Conservation (phyloP, 2,888 invertebrate genomes). For the Tenthredo distinguenda region DNA sequence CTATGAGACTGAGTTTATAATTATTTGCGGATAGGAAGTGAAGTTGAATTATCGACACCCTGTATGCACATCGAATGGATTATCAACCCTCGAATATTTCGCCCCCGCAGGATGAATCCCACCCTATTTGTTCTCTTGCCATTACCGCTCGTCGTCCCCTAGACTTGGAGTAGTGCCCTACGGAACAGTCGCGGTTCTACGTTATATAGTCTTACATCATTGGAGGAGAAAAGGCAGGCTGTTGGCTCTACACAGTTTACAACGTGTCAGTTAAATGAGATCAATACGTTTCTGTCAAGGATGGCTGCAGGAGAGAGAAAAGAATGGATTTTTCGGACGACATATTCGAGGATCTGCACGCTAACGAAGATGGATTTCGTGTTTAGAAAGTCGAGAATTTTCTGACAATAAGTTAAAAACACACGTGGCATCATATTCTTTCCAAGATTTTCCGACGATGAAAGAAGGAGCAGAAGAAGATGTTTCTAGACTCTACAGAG, state of each 20-base stretch:
- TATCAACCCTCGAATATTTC: not conserved
- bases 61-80: not conserved
- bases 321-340: not conserved
- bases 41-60: not conserved
- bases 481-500: not conserved
- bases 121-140: not conserved
- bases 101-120: not conserved
- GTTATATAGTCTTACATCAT: not conserved
- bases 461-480: not conserved
- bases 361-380: not conserved
- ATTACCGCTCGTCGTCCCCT: slow-evolving; percentile 6
- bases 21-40: not conserved
- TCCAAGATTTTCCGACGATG: not conserved
- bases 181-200: not conserved
- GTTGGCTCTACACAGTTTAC: not conserved
- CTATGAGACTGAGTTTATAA: not conserved
- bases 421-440: not conserved
- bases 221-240: slow-evolving; percentile 10
- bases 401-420: not conserved
- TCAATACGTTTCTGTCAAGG: not conserved
- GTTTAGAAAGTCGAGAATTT: not conserved
- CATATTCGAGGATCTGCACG: not conserved
- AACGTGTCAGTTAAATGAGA: slow-evolving; percentile 10
- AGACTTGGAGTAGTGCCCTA: not conserved
- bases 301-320: not conserved